Conservation (phyloP, 2,888 invertebrate species). For the Poecilobothrus nobilitatus region DNA sequence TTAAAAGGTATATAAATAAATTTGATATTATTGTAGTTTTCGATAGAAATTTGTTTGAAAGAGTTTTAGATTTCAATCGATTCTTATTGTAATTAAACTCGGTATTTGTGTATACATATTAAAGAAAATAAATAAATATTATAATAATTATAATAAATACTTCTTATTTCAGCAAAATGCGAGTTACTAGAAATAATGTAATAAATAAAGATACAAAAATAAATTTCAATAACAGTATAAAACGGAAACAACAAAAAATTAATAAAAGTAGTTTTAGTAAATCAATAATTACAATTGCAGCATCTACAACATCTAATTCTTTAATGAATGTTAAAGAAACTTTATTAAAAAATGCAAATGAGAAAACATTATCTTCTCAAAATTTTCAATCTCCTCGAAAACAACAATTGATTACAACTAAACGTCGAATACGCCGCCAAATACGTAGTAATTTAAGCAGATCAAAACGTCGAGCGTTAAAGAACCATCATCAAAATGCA, state of each 20-base stretch:
- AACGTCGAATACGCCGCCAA: background rate
- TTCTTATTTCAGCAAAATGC: background rate
- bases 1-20: background rate
- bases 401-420: background rate
- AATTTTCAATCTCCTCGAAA: background rate
- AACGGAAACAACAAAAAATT: background rate
- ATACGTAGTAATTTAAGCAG: background rate
- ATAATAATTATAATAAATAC: background rate
- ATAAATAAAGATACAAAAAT: background rate
- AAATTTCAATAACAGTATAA: background rate
- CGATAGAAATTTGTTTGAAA: no score
- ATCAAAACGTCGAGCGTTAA: background rate
- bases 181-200: background rate
- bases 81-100: no score
- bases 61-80: background rate
- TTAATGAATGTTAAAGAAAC: background rate
- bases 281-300: background rate
- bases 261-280: background rate
- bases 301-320: background rate
- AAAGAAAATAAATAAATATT: no score
- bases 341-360: background rate
- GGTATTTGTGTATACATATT: no score
- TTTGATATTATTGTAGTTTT: no score
- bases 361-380: background rate
- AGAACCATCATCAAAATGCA: background rate